These are phyloP conservation scores for Ptiloglossa arizonensis DNA, from an alignment of 1,140 invertebrate species.

Conservation along the genomic window DNA sequence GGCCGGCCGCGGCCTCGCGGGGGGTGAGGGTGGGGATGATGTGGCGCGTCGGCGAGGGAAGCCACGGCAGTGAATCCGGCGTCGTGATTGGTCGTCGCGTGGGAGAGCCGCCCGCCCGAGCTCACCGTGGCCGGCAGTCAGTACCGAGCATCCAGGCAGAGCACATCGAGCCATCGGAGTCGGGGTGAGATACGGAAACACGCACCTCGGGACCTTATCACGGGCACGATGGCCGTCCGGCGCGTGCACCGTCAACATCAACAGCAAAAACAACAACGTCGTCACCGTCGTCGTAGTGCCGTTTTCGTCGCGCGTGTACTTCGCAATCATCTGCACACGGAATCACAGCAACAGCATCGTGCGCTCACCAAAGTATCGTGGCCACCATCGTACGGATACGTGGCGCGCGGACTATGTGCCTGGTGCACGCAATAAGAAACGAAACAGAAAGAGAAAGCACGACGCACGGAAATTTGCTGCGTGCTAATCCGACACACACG, in stretches of 20 bases:
- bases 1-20: constrained; percentile 57
- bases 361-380: constrained; percentile 54
- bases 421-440: constrained; percentile 58
- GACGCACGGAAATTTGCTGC: constrained; percentile 33
- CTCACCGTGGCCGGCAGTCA: constrained; percentile 73
- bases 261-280: constrained; percentile 49
- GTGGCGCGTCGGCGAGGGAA: constrained; percentile 63
- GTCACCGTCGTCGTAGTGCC: constrained; percentile 53
- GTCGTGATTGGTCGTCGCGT: constrained; percentile 79
- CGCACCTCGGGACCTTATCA: constrained; percentile 50
- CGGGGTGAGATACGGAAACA: constrained; percentile 56
- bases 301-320: constrained; percentile 37
- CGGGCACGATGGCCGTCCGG: constrained; percentile 68
- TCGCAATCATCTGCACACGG: constrained; percentile 36
- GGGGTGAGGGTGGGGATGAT: constrained; percentile 56
- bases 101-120: constrained; percentile 80
- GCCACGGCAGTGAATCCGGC: constrained; percentile 65
- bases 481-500: constrained; percentile 40
- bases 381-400: constrained; percentile 57
- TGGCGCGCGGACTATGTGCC: constrained; percentile 54
- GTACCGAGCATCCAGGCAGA: constrained; percentile 76
- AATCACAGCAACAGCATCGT: constrained; percentile 50
- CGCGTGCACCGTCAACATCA: constrained; percentile 63
- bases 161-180: constrained; percentile 56
- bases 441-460: constrained; percentile 41